These are phyloP conservation scores for Nowickia ferox DNA, from an alignment of 2,888 invertebrate genomes.

Conservation along the genomic window DNA sequence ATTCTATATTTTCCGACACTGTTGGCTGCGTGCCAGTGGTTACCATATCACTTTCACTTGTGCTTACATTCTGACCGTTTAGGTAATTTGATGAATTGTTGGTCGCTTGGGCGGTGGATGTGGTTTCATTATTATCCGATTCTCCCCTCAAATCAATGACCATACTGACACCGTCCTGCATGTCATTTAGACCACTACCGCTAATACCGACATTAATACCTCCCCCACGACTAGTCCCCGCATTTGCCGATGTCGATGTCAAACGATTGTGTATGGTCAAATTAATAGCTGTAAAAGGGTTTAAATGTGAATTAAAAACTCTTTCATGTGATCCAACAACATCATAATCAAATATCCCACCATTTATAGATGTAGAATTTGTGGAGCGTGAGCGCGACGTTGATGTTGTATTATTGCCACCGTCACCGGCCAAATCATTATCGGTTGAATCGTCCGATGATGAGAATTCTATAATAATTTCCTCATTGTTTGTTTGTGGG, in stretches of 20 bases:
- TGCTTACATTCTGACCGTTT: slow-evolving; percentile 31
- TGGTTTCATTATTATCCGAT: slow-evolving; percentile 66
- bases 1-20: slow-evolving; percentile 79
- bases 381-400: slow-evolving; percentile 55
- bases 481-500: slow-evolving; percentile 81
- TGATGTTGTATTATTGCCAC: slow-evolving; percentile 36
- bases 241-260: slow-evolving; percentile 49
- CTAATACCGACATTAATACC: slow-evolving; percentile 57
- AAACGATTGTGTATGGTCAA: slow-evolving; percentile 80
- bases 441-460: slow-evolving; percentile 78
- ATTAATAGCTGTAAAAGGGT: slow-evolving; percentile 79
- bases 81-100: slow-evolving; percentile 65
- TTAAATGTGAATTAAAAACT: slow-evolving; percentile 69
- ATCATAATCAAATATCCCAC: slow-evolving; percentile 70
- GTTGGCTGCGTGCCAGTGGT: slow-evolving; percentile 59
- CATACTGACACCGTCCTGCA: slow-evolving; percentile 56
- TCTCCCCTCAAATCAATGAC: slow-evolving; percentile 78
- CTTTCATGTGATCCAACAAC: slow-evolving; percentile 61
- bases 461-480: slow-evolving; percentile 79
- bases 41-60: slow-evolving; percentile 41
- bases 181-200: slow-evolving; percentile 37
- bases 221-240: slow-evolving; percentile 55
- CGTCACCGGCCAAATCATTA: slow-evolving; percentile 72
- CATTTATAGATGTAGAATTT: slow-evolving; percentile 60
- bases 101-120: slow-evolving; percentile 65